Conservation (phyloP, 2,113 vertebrate genomes). For the Phaethornis superciliosus region DNA sequence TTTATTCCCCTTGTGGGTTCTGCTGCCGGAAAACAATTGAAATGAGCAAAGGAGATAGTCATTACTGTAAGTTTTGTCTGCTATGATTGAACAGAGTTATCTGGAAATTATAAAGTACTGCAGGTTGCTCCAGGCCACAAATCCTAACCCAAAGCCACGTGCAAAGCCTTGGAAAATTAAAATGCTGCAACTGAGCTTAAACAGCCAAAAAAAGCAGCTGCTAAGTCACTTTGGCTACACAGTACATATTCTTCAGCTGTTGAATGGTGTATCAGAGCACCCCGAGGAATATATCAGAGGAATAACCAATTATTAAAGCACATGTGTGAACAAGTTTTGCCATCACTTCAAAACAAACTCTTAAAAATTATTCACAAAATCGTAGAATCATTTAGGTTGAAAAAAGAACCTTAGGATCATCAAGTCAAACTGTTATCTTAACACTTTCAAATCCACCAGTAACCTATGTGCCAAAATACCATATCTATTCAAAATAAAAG, state of each 20-base stretch:
- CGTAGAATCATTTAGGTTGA: neutral
- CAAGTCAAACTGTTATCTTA: neutral
- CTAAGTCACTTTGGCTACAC: conserved; percentile 2
- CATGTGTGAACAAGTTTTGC: neutral
- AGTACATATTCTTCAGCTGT: neutral
- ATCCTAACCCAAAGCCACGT: neutral
- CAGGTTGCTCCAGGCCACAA: conserved; percentile 27
- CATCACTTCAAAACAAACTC: neutral
- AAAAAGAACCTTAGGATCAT: neutral
- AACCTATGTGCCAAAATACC: neutral
- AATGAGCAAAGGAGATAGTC: neutral
- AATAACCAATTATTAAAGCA: neutral
- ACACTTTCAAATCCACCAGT: neutral
- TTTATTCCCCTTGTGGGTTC: neutral
- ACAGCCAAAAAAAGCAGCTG: neutral
- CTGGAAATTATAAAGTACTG: conserved; percentile 14
- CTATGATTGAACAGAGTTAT: neutral
- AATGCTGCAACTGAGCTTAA: neutral
- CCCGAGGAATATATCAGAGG: neutral
- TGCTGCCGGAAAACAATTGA: neutral
- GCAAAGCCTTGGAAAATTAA: conserved; percentile 46
- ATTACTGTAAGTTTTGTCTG: neutral
- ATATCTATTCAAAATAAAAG: neutral
- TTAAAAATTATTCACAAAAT: neutral
- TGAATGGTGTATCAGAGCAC: neutral